These are phyloP conservation scores for Drosophila mayri DNA, from an alignment of 1,140 invertebrate genomes.

Conservation along the genomic window DNA sequence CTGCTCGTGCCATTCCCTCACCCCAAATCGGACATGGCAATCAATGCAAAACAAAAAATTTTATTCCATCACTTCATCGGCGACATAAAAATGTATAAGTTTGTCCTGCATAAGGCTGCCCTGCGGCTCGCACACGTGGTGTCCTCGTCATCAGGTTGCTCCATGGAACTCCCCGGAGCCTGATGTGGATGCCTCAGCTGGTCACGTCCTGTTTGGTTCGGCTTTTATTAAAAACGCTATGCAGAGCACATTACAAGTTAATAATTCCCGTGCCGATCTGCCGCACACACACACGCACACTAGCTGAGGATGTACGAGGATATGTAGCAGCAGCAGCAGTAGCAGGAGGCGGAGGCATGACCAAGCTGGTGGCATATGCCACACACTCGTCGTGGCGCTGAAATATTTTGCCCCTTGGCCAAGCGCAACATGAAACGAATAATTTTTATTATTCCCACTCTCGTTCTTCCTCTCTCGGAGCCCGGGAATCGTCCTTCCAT, in stretches of 20 bases:
- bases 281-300: constrained; percentile 21
- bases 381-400: constrained; percentile 55
- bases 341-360: constrained; percentile 13
- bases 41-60: constrained; percentile 79
- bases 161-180: constrained; percentile 24
- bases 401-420: constrained; percentile 74
- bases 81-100: constrained; percentile 80
- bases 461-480: neutral
- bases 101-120: constrained; percentile 40
- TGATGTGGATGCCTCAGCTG: constrained; percentile 50
- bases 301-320: neutral
- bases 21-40: constrained; percentile 64
- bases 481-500: constrained; percentile 32
- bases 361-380: constrained; percentile 71
- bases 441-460: constrained; percentile 75
- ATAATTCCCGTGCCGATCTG: constrained; percentile 76
- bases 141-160: constrained; percentile 72
- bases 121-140: constrained; percentile 70
- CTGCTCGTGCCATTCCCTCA: constrained; percentile 10
- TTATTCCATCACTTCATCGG: constrained; percentile 78
- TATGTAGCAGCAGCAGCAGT: neutral
- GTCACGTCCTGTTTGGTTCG: constrained; percentile 74
- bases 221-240: constrained; percentile 83
- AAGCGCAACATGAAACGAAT: constrained; percentile 77
- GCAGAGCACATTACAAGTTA: constrained; percentile 83